Percentiles rank a stretch among this genome's conserved stretches.
Conservation (phyloP, 1,140 invertebrate species). For the Bombus confusus region DNA sequence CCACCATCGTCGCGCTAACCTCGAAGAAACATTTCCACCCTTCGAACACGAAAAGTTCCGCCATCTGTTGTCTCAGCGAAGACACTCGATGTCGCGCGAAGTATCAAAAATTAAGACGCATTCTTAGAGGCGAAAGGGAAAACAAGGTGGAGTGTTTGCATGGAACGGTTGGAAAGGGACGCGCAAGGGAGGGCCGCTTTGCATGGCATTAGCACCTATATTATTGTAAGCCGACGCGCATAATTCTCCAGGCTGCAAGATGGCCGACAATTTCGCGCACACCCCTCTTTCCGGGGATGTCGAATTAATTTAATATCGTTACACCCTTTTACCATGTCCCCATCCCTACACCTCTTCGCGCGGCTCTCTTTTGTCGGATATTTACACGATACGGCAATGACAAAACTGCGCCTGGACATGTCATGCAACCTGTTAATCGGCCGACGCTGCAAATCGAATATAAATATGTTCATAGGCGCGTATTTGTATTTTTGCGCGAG, state of each 20-base stretch:
- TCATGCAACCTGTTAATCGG: slow-evolving; percentile 32
- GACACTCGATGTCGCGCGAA: background rate
- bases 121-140: slow-evolving; percentile 21
- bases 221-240: slow-evolving; percentile 79
- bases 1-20: background rate
- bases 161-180: background rate
- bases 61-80: slow-evolving; percentile 7
- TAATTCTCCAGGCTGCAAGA: slow-evolving; percentile 65
- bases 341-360: background rate
- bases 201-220: slow-evolving; percentile 76
- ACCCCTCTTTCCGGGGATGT: background rate
- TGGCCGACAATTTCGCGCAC: slow-evolving; percentile 18
- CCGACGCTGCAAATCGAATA: slow-evolving; percentile 20
- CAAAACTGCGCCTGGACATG: slow-evolving; percentile 11
- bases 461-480: slow-evolving; percentile 23
- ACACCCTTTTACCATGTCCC: background rate
- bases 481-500: slow-evolving; percentile 20
- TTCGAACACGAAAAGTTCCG: background rate
- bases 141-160: slow-evolving; percentile 45
- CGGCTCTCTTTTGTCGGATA: slow-evolving; percentile 12
- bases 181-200: slow-evolving; percentile 57
- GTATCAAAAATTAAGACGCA: slow-evolving; percentile 43
- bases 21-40: background rate
- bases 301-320: slow-evolving; percentile 51
- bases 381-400: slow-evolving; percentile 31